A percentile compares a stretch with the other conserved stretches of the same genome.
Conservation (phyloP, 2,797 vertebrate species). For the Scolopax bukidnonensis region DNA sequence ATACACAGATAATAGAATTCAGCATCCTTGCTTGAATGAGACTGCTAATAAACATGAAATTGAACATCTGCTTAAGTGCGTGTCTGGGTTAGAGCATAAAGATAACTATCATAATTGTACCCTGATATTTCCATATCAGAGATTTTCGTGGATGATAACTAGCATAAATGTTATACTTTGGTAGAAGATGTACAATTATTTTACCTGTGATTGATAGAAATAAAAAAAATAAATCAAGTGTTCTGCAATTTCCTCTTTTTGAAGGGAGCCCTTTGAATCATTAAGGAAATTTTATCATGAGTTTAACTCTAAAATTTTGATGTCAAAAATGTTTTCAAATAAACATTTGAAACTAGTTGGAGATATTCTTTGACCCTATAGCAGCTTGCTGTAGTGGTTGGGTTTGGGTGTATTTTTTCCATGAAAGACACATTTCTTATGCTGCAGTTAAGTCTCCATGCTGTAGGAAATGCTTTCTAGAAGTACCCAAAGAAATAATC, state of each 20-base stretch:
- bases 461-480: neutral
- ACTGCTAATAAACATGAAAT: constrained; percentile 46
- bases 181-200: neutral
- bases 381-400: neutral
- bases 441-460: neutral
- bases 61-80: constrained; percentile 58
- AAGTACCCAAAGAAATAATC: neutral
- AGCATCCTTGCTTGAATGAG: constrained; percentile 6
- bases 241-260: neutral
- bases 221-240: neutral
- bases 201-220: neutral
- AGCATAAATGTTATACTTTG: neutral
- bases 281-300: neutral
- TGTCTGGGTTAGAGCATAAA: constrained; percentile 45
- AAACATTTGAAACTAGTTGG: neutral
- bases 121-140: constrained; percentile 26
- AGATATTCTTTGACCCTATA: neutral
- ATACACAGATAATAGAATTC: constrained; percentile 27
- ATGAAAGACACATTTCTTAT: neutral
- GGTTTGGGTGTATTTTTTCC: neutral
- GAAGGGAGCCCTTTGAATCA: neutral
- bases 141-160: constrained; percentile 21
- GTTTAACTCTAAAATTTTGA: neutral
- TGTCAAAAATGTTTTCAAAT: neutral
- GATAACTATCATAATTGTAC: constrained; percentile 49